A percentile compares a stretch with the other conserved stretches of the same genome.
Conservation (phyloP, 2,797 vertebrate species). For the Mus caroli region DNA sequence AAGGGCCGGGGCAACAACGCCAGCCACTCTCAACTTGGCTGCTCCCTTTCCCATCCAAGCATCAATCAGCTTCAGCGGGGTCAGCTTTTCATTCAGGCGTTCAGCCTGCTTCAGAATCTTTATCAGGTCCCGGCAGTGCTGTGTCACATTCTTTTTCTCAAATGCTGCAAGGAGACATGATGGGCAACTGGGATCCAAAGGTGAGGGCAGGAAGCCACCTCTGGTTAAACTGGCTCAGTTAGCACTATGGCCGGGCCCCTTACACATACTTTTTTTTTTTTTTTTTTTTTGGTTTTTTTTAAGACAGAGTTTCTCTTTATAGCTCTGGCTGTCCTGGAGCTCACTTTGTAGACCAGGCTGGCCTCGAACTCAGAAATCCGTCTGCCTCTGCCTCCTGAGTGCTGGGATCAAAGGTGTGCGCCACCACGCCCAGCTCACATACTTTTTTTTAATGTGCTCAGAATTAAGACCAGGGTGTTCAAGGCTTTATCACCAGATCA, state of each 20-base stretch:
- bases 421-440: too few species aligned
- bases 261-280: too few species aligned
- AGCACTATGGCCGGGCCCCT: background rate
- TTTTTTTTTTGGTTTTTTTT: too few species aligned
- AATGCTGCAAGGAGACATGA: constrained; percentile 61
- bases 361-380: too few species aligned
- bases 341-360: too few species aligned
- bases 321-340: too few species aligned
- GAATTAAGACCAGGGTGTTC: constrained; percentile 22
- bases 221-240: background rate
- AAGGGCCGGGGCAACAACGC: constrained; percentile 88
- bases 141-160: constrained; percentile 88
- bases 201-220: background rate
- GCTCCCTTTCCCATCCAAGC: constrained; percentile 95
- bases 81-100: constrained; percentile 94
- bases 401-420: too few species aligned
- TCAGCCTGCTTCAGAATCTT: constrained; percentile 93
- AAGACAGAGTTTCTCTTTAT: too few species aligned
- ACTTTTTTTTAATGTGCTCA: background rate
- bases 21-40: constrained; percentile 92
- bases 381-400: too few species aligned
- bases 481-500: constrained; percentile 2
- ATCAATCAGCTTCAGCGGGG: constrained; percentile 96
- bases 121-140: constrained; percentile 92
- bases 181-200: background rate